phyloP scores from a whole-genome alignment of 2,113 vertebrate species.

The Pseudorasbora parva region DNA sequence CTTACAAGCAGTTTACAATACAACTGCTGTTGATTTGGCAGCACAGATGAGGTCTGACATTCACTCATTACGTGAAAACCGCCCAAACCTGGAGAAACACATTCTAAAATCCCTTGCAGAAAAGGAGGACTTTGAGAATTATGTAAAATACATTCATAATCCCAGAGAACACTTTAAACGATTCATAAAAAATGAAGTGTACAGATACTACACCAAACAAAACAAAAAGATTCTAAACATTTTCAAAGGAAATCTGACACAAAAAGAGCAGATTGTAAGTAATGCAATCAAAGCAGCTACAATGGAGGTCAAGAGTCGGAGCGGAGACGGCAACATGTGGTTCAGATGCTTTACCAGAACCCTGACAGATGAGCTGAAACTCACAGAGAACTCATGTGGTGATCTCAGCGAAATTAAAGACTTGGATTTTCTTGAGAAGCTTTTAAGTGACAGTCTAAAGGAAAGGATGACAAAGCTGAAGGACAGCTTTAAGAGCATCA shows the following conservation, averaged over 20 bases:
- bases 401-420: slow-evolving; percentile 51
- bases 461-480: background rate
- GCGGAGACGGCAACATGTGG: slow-evolving; percentile 41
- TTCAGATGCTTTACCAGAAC: slow-evolving; percentile 29
- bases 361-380: slow-evolving; percentile 47
- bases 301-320: background rate
- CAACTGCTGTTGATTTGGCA: slow-evolving; percentile 64
- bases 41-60: slow-evolving; percentile 61
- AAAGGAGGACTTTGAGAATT: slow-evolving; percentile 72
- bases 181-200: slow-evolving; percentile 59
- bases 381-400: slow-evolving; percentile 28
- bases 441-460: slow-evolving; percentile 6
- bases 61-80: slow-evolving; percentile 71
- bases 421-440: slow-evolving; percentile 46
- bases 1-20: slow-evolving; percentile 38
- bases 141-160: slow-evolving; percentile 60
- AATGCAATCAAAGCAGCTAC: slow-evolving; percentile 56
- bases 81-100: slow-evolving; percentile 73
- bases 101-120: slow-evolving; percentile 74
- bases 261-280: background rate
- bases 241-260: slow-evolving; percentile 25
- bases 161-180: slow-evolving; percentile 51
- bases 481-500: background rate
- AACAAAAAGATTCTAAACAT: background rate
- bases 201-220: background rate